Evolutionary conservation across 2,113 vertebrate species (phyloP).

Genomic region (Albula goreensis): DNA sequence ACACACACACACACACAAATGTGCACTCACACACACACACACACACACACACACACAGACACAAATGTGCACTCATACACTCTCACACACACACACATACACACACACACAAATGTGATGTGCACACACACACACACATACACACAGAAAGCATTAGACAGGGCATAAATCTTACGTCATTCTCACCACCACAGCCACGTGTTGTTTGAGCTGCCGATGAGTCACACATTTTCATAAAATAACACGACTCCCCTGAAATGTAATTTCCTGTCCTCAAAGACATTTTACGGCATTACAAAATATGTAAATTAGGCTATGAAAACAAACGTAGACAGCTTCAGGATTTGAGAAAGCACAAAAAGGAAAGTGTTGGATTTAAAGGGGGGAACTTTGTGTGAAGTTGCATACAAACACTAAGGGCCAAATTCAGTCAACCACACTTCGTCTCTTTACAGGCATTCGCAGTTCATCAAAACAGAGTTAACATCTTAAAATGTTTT

Average conservation of each 20-base stretch:
- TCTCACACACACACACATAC: not conserved
- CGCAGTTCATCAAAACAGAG: too few relatives aligned
- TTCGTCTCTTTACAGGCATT: too few relatives aligned
- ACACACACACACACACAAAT: constrained; percentile 1
- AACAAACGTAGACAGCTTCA: not conserved
- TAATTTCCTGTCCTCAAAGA: constrained; percentile 34
- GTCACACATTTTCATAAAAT: constrained; percentile 43
- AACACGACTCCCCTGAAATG: constrained; percentile 36
- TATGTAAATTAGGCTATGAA: constrained; percentile 41
- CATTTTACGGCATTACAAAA: constrained; percentile 35
- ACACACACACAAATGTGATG: too few relatives aligned
- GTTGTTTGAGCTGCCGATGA: constrained; percentile 17
- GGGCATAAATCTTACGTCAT: constrained; percentile 40
- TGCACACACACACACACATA: not conserved
- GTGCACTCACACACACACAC: not conserved
- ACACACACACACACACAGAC: not conserved
- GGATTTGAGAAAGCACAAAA: constrained; percentile 10
- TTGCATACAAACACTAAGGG: not conserved
- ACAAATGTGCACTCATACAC: not conserved
- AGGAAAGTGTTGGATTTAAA: not conserved
- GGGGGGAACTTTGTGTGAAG: not conserved
- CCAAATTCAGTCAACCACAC: too few relatives aligned
- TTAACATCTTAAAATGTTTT: too few relatives aligned
- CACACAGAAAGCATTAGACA: constrained; percentile 21
- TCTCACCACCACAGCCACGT: not conserved